phyloP scores from a whole-genome alignment of 2,888 invertebrate species.

The Cynaeus angustus region DNA sequence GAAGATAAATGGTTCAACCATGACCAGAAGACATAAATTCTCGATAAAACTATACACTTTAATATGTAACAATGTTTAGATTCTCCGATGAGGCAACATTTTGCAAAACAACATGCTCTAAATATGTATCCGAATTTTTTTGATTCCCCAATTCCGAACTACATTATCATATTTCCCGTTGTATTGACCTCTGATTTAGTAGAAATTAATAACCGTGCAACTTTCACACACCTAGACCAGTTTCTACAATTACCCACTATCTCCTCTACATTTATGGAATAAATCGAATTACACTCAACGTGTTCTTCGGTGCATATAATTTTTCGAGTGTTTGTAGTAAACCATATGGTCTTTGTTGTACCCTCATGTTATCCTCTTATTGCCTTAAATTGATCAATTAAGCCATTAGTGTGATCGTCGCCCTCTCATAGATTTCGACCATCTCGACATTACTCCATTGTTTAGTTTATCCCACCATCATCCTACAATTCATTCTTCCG shows the following conservation, averaged over 20 bases:
- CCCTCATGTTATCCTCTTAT: constrained; percentile 8
- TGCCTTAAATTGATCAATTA: constrained; percentile 32
- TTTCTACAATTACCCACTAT: constrained; percentile 8
- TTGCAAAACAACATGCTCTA: too few species aligned
- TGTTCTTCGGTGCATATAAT: constrained; percentile 1
- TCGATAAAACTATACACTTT: too few species aligned
- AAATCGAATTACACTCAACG: not conserved
- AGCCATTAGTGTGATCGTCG: constrained; percentile 8
- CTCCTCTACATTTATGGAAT: constrained; percentile 11
- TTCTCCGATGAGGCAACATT: too few species aligned
- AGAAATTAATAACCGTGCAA: constrained; percentile 4
- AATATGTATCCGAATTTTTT: too few species aligned
- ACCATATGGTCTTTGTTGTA: constrained; percentile 16
- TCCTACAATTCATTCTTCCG: constrained; percentile 41
- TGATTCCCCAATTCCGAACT: not conserved
- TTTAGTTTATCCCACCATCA: constrained; percentile 40
- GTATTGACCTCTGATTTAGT: not conserved
- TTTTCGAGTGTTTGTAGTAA: constrained; percentile 5
- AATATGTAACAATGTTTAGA: too few species aligned
- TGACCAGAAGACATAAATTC: too few species aligned
- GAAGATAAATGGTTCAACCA: not conserved
- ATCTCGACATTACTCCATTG: constrained; percentile 19
- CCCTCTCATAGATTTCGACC: not conserved
- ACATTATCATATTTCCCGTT: constrained; percentile 2
- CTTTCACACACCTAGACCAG: constrained; percentile 24